Conservation (phyloP, 2,113 vertebrate genomes). For the Parus major region DNA sequence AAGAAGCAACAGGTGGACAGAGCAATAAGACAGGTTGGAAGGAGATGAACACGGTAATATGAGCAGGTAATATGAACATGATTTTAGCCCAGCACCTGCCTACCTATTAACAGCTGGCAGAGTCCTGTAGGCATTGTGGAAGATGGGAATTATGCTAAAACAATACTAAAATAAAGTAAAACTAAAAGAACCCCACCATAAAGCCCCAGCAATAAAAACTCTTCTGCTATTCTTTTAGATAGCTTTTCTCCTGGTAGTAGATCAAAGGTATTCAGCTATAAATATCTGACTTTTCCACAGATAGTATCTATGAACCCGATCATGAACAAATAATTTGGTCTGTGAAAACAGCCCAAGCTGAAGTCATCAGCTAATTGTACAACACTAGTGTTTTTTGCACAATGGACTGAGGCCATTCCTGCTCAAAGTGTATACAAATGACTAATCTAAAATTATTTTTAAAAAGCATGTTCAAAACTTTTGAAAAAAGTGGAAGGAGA, state of each 20-base stretch:
- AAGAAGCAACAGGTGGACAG: conserved; percentile 45
- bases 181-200: neutral
- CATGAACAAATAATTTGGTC: neutral
- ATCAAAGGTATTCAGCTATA: neutral
- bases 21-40: conserved; percentile 32
- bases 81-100: conserved; percentile 47
- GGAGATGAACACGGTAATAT: conserved; percentile 37
- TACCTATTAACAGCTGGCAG: conserved; percentile 20
- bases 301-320: neutral
- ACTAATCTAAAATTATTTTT: neutral
- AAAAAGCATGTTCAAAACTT: neutral
- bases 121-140: neutral
- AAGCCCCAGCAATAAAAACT: neutral
- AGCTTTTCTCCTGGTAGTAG: neutral
- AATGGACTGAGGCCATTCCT: neutral
- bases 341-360: neutral
- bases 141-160: neutral
- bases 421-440: neutral
- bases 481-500: neutral
- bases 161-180: neutral
- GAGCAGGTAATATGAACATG: conserved; percentile 24
- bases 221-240: neutral
- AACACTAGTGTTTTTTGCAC: neutral
- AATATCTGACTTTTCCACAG: neutral
- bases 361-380: neutral